A percentile compares a stretch with the other conserved stretches of the same genome.
phyloP scores from a whole-genome alignment of 2,113 vertebrate genomes.

The Prochilodus magdalenae region DNA sequence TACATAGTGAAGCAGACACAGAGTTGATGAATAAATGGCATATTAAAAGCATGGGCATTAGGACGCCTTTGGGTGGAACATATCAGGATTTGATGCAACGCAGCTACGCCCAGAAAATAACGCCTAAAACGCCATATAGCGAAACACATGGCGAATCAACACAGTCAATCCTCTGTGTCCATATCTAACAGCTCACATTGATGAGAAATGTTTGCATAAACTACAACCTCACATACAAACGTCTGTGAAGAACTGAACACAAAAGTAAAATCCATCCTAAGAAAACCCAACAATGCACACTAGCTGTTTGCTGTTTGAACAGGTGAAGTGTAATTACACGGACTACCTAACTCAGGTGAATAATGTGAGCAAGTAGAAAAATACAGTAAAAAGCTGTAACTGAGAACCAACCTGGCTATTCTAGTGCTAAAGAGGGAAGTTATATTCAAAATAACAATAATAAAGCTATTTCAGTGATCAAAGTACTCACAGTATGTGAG shows the following conservation, averaged over 20 bases:
- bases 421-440: slow-evolving; percentile 63
- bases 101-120: neutral
- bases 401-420: slow-evolving; percentile 47
- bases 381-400: slow-evolving; percentile 62
- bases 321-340: neutral
- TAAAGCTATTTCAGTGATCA: slow-evolving; percentile 81
- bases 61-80: neutral
- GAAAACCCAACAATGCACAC: slow-evolving; percentile 24
- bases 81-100: neutral
- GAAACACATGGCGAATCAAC: neutral
- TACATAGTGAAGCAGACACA: neutral
- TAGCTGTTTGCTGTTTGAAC: slow-evolving; percentile 25
- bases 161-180: neutral
- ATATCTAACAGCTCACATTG: slow-evolving; percentile 9
- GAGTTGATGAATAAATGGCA: neutral
- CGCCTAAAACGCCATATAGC: neutral
- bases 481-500: slow-evolving; percentile 81
- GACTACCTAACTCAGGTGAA: slow-evolving; percentile 15
- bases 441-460: slow-evolving; percentile 77
- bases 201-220: slow-evolving; percentile 10
- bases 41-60: neutral
- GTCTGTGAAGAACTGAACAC: slow-evolving; percentile 9
- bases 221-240: neutral
- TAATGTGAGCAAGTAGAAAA: slow-evolving; percentile 62
- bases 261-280: neutral